phyloP scores from a whole-genome alignment of 2,797 vertebrate genomes.

The Anisognathus igniventris region DNA sequence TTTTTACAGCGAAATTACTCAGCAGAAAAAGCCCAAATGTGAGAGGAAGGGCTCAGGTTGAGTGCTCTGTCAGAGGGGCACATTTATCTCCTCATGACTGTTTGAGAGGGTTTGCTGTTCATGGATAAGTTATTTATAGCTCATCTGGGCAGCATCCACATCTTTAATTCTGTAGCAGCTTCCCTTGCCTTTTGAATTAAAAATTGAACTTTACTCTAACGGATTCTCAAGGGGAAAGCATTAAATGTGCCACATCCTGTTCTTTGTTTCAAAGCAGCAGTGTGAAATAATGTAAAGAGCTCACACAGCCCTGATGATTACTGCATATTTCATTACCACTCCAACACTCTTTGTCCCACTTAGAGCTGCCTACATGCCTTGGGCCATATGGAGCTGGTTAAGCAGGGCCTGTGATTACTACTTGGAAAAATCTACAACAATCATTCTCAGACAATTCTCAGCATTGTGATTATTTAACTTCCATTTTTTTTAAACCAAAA shows the following conservation, averaged over 20 bases:
- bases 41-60: not conserved
- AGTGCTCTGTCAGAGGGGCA: not conserved
- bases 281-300: constrained; percentile 62
- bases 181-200: constrained; percentile 59
- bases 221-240: constrained; percentile 59
- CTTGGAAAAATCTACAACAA: constrained; percentile 19
- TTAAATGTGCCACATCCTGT: constrained; percentile 62
- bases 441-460: constrained; percentile 3
- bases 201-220: constrained; percentile 58
- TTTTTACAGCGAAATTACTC: not conserved
- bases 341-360: constrained; percentile 54
- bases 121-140: constrained; percentile 41
- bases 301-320: constrained; percentile 35
- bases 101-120: not conserved
- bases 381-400: constrained; percentile 61
- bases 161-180: constrained; percentile 40
- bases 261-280: constrained; percentile 66
- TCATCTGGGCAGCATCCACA: constrained; percentile 39
- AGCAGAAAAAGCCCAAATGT: not conserved
- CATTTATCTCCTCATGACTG: not conserved
- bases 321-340: constrained; percentile 59
- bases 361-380: constrained; percentile 38
- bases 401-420: not conserved
- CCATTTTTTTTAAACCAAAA: not conserved
- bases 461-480: not conserved